Percentiles rank a stretch among this genome's conserved stretches.
Conservation (phyloP, 2,113 vertebrate genomes). For the Dinomys branickii region DNA sequence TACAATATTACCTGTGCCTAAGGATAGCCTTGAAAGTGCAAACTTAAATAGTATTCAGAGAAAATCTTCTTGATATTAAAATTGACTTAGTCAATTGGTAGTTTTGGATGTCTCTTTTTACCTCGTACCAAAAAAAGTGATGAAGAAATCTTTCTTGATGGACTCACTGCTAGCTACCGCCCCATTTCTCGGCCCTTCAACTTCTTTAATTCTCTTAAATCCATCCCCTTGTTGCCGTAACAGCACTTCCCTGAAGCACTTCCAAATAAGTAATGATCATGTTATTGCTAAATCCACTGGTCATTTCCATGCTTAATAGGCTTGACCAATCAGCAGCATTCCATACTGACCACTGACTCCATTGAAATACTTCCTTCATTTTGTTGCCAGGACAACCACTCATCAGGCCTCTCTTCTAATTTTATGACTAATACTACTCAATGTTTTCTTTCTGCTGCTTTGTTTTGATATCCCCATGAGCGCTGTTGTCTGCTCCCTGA, state of each 20-base stretch:
- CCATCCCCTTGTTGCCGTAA: neutral
- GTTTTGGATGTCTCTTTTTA: neutral
- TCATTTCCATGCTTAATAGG: neutral
- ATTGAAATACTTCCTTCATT: neutral
- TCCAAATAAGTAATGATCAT: neutral
- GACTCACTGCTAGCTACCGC: neutral
- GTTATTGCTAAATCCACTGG: neutral
- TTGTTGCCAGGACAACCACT: neutral
- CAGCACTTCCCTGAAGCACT: neutral
- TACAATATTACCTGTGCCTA: constrained; percentile 53
- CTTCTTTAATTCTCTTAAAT: neutral
- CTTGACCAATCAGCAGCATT: neutral
- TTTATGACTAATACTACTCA: neutral
- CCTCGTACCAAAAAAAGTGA: neutral
- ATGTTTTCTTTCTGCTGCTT: neutral
- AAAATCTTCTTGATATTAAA: constrained; percentile 13
- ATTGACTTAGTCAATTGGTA: constrained; percentile 14
- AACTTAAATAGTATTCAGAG: constrained; percentile 10
- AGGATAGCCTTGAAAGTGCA: neutral
- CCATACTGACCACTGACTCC: neutral
- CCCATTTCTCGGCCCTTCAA: neutral
- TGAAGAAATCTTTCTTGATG: neutral
- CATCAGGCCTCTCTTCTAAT: neutral
- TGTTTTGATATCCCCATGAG: neutral
- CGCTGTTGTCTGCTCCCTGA: neutral